Evolutionary conservation across 2,888 invertebrate genomes (phyloP), one percentile per base, ranked within the genome.

Genomic region (Synanthedon myopaeformis): DNA sequence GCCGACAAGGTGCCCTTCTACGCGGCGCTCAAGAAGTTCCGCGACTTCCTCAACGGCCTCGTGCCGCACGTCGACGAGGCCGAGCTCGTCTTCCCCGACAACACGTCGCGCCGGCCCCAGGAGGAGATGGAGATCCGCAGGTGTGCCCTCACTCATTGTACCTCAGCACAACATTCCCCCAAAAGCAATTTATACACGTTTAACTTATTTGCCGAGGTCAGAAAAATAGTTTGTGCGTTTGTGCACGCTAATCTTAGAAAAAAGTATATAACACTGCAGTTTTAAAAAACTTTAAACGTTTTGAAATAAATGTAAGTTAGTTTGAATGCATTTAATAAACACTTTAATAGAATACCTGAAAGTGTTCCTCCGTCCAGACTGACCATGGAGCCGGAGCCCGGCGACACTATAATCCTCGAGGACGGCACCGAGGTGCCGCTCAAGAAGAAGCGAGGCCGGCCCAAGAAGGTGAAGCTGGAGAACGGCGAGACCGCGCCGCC

Each of bases 1-100:
- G 95, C 96, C 0, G 98, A 99, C 89, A 99, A 99, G 89, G 96
- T 99, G 57, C 98, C 98, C 61, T 99, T 97, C 89, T 99, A 98
- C 88, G 92, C 95, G 57, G 97, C 97, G 53, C 90, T 98, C 51
- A 97, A 96, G 82, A 97, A 97, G 85, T 96, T 98, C 84, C 92
- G 97, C 53, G 98, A 98, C 87, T 96, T 95, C 85, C 89, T 98
- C 55, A 95, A 96, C 80, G 98, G 98, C 3, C 89, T 94, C 53
- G 90, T 96, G 70, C 87, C 94, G 52, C 93, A 94, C 74, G 90
- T 96, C 59, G 96, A 96, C 72, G 96, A 96, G 70, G 90, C 92
- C 53, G 96, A 96, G 87, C 93, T 96, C 69, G 93, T 96, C 54
- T 96, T 96, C 82, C 93, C 89, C 53, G 82, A 89, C 81, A 85